Conservation (phyloP, 1,140 invertebrate species). For the Ceratosolen solmsi region DNA sequence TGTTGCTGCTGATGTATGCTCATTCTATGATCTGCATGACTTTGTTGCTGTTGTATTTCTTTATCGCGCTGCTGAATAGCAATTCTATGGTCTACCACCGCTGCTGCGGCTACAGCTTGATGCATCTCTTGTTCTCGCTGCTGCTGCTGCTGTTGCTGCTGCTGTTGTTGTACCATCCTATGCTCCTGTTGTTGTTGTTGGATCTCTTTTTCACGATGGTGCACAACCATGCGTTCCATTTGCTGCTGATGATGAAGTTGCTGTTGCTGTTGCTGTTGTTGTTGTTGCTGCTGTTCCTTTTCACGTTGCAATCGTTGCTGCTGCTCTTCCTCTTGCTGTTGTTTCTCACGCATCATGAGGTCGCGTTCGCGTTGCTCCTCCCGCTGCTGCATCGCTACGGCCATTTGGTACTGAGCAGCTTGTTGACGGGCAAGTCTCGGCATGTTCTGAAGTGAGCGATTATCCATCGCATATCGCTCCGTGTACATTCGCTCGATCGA, state of each 20-base stretch:
- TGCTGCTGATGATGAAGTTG: conserved; percentile 66
- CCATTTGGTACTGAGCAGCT: conserved; percentile 50
- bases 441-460: conserved; percentile 37
- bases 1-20: conserved; percentile 60
- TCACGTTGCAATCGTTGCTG: conserved; percentile 68
- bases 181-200: conserved; percentile 67
- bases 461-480: conserved; percentile 42
- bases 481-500: conserved; percentile 57
- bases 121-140: conserved; percentile 70
- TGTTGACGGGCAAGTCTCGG: conserved; percentile 37
- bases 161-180: conserved; percentile 65
- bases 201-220: conserved; percentile 72
- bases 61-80: conserved; percentile 66
- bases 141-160: conserved; percentile 64
- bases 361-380: conserved; percentile 67
- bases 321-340: conserved; percentile 65
- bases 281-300: conserved; percentile 68
- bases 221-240: conserved; percentile 62
- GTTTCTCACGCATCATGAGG: conserved; percentile 62
- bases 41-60: conserved; percentile 61
- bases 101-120: conserved; percentile 60
- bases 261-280: conserved; percentile 62
- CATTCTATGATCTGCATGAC: conserved; percentile 53
- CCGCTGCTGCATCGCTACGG: conserved; percentile 59
- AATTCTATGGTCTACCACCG: conserved; percentile 62